These are phyloP conservation scores for Equus przewalskii DNA, from an alignment of 2,113 vertebrate genomes.

Conservation along the genomic window DNA sequence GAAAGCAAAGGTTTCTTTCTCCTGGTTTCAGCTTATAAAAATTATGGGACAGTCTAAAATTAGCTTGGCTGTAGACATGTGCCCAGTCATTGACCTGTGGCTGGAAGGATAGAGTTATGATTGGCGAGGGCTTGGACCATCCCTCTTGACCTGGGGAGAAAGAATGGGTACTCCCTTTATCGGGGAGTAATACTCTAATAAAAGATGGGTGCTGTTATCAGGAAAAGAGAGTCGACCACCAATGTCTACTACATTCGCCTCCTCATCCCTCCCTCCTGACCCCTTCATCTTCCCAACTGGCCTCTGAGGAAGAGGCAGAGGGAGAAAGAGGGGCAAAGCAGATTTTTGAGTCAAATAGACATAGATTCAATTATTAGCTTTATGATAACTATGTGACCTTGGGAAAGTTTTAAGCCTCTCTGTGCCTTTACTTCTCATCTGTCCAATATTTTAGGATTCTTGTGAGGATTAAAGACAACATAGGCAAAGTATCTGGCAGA, in stretches of 20 bases:
- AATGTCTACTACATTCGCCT: not conserved
- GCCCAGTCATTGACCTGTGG: not conserved
- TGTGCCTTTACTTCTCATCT: conserved; percentile 11
- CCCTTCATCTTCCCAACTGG: not conserved
- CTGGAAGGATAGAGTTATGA: not conserved
- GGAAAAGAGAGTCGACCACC: not conserved
- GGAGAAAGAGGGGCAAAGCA: not conserved
- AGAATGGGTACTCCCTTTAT: not conserved
- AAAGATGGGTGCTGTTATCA: not conserved
- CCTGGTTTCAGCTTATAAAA: not conserved
- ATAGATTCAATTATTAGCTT: not conserved
- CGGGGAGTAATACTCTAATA: not conserved
- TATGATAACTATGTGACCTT: not conserved
- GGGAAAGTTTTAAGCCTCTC: not conserved
- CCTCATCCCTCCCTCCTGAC: accelerated
- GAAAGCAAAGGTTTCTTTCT: not conserved
- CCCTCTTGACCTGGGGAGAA: not conserved
- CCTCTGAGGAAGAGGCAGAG: not conserved
- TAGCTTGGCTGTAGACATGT: not conserved
- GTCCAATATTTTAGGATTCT: not conserved
- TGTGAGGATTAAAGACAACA: not conserved
- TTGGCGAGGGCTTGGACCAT: not conserved
- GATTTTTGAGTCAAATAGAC: not conserved
- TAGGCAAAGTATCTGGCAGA: not conserved
- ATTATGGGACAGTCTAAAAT: not conserved